Base-by-base conservation (phyloP, 1,140 invertebrate genomes). In the Drosophila nebulosa region DNA sequence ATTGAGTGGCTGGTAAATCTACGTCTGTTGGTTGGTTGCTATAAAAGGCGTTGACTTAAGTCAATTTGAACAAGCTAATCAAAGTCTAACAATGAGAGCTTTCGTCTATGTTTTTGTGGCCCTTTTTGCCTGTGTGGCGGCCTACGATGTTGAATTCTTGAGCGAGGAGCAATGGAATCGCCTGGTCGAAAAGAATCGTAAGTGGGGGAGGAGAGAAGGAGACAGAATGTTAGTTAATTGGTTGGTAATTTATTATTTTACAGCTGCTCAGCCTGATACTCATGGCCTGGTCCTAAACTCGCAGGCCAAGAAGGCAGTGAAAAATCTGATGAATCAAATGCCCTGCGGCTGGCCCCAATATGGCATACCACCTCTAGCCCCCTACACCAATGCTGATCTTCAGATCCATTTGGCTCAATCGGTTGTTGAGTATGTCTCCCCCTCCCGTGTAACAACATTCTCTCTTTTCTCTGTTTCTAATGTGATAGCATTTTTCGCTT, bases 311-410 rank as follows among this genome's bases (percentile, higher is more conserved):
- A 90, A 90, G 57, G 86, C 68, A 3, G 39, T 91, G n/a, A 73
- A 76, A 1, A 77, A 79, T 12, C 10, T 90, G 26, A 21, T 91
- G 22, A 36, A 57, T 9, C 83, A 90, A 59, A 52, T 91, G 68
- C 86, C 90, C 27, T 91, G 90, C 35, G 90, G 90, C n/a, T 91
- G 74, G 39, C 89, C 86, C 12, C 51, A 77, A 56, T 78, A 85
- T 50, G 89, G 89, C 27, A 71, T 91, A 22, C 90, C 90, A 0
- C 89, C 90, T 7, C n/a, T 91, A 26, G 86, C 90, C 6, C 90
- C 90, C 27, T 91, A 91, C 22, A 91, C 90, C 26, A 90, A 91
- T 69, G 83, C 83, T 18, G 78, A 91, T 57, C 39, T 90, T n/a
- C 62, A 73, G 12, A 63, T 91, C 12, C 69, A 91, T 64, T 58